phyloP scores from a whole-genome alignment of 2,113 vertebrate genomes.

The Poeciliopsis occidentalis region DNA sequence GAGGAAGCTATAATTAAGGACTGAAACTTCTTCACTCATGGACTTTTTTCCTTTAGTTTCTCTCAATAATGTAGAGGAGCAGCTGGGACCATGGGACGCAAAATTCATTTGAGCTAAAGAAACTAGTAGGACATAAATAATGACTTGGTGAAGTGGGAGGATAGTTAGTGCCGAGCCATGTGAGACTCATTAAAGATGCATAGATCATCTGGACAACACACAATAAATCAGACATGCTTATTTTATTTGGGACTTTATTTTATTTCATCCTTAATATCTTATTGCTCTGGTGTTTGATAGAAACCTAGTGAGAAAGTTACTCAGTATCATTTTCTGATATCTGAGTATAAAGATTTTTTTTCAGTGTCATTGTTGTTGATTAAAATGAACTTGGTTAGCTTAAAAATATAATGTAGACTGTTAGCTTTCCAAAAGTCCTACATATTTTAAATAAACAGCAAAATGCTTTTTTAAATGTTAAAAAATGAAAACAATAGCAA shows the following conservation, averaged over 20 bases:
- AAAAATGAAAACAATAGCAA: no score
- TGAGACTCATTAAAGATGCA: conserved; percentile 35
- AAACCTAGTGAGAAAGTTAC: no score
- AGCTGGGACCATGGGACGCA: conserved; percentile 31
- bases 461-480: neutral
- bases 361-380: no score
- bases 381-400: no score
- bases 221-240: neutral
- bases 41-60: neutral
- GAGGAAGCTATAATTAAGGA: conserved; percentile 21
- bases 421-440: neutral
- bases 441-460: neutral
- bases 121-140: conserved; percentile 18
- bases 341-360: no score
- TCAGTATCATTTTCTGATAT: no score
- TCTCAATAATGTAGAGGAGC: conserved; percentile 40
- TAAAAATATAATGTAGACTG: neutral
- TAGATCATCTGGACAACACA: conserved; percentile 9
- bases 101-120: conserved; percentile 29
- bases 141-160: conserved; percentile 18
- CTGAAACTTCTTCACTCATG: conserved; percentile 23
- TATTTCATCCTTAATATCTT: no score
- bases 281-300: no score
- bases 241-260: neutral
- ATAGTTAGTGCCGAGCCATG: conserved; percentile 31